Conservation (phyloP, 2,888 invertebrate genomes). For the Cantharis rufa region DNA sequence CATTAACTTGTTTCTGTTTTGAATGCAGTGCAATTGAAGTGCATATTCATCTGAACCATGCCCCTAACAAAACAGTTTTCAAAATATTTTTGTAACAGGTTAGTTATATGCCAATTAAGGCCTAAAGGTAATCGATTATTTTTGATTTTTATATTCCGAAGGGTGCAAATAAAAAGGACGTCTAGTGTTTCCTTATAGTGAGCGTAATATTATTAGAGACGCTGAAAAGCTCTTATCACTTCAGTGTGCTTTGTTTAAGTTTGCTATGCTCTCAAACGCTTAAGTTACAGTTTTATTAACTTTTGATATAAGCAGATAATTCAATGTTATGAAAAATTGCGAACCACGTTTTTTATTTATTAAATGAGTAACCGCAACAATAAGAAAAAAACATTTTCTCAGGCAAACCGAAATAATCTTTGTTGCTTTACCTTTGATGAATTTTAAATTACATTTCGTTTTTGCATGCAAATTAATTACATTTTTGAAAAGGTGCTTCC, state of each 20-base stretch:
- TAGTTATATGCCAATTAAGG: too few species aligned
- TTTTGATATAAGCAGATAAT: conserved; percentile 10
- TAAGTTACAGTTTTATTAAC: conserved; percentile 18
- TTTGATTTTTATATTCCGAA: neutral
- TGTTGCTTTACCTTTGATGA: neutral
- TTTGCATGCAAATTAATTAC: neutral
- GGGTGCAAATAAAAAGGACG: neutral
- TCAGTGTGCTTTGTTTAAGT: conserved; percentile 13
- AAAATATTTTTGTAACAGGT: too few species aligned
- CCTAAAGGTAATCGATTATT: neutral
- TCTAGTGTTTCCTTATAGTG: conserved; percentile 17
- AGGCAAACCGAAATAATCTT: neutral
- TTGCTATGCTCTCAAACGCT: conserved; percentile 19
- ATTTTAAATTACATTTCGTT: neutral
- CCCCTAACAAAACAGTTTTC: too few species aligned
- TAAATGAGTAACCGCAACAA: neutral
- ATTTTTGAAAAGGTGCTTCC: neutral
- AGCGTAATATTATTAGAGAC: conserved; percentile 18
- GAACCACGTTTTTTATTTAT: neutral
- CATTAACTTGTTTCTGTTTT: neutral
- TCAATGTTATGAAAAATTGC: neutral
- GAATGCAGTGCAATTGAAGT: neutral
- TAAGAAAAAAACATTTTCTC: neutral
- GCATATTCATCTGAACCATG: too few species aligned
- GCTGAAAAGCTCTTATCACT: conserved; percentile 13